Conservation (phyloP, 1,140 invertebrate species). For the Chlorops oryzae region DNA sequence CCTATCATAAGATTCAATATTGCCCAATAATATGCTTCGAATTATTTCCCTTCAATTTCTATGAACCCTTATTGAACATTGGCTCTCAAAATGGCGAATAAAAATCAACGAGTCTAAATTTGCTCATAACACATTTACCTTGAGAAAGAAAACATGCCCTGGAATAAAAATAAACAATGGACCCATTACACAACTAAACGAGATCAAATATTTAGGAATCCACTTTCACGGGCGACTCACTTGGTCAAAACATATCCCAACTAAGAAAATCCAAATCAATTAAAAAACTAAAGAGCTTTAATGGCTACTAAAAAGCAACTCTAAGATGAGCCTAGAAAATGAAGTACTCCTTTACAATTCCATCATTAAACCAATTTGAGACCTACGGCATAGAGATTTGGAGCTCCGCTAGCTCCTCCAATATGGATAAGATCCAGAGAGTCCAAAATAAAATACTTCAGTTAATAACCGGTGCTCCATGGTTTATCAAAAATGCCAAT, state of each 20-base stretch:
- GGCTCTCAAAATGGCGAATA: too few relatives aligned
- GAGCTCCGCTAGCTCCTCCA: too few relatives aligned
- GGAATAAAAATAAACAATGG: neutral
- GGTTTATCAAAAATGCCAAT: too few relatives aligned
- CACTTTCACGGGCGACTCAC: neutral
- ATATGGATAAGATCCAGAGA: too few relatives aligned
- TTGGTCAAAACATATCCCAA: neutral
- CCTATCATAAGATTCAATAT: too few relatives aligned
- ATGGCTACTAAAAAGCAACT: neutral
- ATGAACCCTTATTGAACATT: neutral
- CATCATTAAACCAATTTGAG: neutral
- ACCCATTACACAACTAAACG: neutral
- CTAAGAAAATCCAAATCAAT: neutral
- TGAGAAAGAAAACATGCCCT: neutral
- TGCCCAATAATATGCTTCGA: too few relatives aligned
- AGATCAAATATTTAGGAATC: neutral
- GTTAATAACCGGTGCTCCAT: too few relatives aligned
- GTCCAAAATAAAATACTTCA: too few relatives aligned
- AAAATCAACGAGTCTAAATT: too few relatives aligned
- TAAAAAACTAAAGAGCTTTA: neutral
- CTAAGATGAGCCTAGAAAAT: neutral
- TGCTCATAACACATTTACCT: too few relatives aligned
- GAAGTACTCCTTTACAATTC: neutral
- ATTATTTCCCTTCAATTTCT: too few relatives aligned
- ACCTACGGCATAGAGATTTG: too few relatives aligned